Evolutionary conservation across 2,888 invertebrate genomes (phyloP).

Genomic region (Melanchra persicariae): DNA sequence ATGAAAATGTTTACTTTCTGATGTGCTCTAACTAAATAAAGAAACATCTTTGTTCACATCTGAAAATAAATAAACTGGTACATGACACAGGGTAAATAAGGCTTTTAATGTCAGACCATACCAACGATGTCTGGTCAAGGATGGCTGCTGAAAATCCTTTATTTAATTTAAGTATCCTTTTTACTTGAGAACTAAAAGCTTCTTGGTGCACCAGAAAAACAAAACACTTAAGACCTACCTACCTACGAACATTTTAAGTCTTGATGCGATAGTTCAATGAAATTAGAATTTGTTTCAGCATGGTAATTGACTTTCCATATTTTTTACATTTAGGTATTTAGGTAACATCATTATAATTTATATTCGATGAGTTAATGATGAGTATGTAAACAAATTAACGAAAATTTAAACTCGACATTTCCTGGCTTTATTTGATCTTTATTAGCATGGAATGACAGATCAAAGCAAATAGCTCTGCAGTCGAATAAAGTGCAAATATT

Average conservation of each 20-base stretch:
- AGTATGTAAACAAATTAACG: constrained; percentile 24
- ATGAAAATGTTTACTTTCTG: not conserved
- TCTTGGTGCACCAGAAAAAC: not conserved
- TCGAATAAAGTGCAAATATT: constrained; percentile 19
- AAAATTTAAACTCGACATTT: constrained; percentile 16
- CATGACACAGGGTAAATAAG: not conserved
- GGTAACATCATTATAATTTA: not conserved
- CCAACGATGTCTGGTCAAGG: constrained; percentile 9
- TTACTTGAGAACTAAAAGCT: constrained; percentile 4
- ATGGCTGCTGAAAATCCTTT: constrained; percentile 2
- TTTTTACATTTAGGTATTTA: not conserved
- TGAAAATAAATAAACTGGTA: constrained; percentile 28
- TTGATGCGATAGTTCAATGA: not conserved
- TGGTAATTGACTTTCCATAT: not conserved
- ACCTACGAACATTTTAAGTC: not conserved
- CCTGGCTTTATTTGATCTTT: constrained; percentile 16
- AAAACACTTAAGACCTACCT: not conserved
- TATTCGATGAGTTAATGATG: constrained; percentile 7
- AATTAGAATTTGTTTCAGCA: not conserved
- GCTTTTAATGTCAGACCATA: constrained; percentile 19
- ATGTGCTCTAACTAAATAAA: not conserved
- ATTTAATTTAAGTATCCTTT: constrained; percentile 33
- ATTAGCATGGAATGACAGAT: not conserved
- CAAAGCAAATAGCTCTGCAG: not conserved
- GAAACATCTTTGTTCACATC: not conserved